Evolutionary conservation across 1,140 invertebrate genomes (phyloP), one percentile per base, ranked within the genome.

Genomic region (Probaryconus sp.): DNA sequence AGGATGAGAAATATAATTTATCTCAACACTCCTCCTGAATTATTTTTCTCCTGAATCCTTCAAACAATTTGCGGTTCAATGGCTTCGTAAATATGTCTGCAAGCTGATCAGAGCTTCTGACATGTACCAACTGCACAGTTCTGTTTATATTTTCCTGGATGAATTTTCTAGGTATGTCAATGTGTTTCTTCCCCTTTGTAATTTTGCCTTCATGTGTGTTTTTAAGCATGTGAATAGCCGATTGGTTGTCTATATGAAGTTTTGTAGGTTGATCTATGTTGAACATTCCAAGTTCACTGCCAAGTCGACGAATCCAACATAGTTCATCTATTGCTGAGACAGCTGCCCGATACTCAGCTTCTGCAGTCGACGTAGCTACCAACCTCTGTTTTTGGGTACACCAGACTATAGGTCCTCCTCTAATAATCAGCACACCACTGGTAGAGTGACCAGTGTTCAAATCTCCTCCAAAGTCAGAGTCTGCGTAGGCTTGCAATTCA

Each of bases 201-300:
- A 68, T 58, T 56, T 70, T 78, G 30, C 71, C 61, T 65, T 78
- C 50, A 40, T 70, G 28, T 11, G 56, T 56, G 9, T 75, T 78
- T n/a, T 78, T 21, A 1, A 78, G 24, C 71, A 75, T 78, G 26
- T 56, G 53, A 10, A 63, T 70, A n/a, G 71, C 53, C 24, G 65
- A 72, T 37, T 40, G 5, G 45, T 69, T 73, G 38, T 77, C 70
- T 7, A 77, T 24, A 26, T 30, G 65, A 20, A 73, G 18, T 5
- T 26, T 47, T 13, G 51, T 55, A 26, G 48, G 64, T 58, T 68
- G n/a, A 47, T 31, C 61, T 31, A 38, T 10, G 14, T 71, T 38
- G 13, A 58, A 2, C 5, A 65, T 43, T 14, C 42, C 26, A 5
- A 78, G 20, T 67, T 78, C 55, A n/a, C 21, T 24, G 3, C 21